Evolutionary conservation across 2,113 vertebrate genomes (phyloP), one percentile per base, ranked within the genome.

Genomic region (Heterotis niloticus): DNA sequence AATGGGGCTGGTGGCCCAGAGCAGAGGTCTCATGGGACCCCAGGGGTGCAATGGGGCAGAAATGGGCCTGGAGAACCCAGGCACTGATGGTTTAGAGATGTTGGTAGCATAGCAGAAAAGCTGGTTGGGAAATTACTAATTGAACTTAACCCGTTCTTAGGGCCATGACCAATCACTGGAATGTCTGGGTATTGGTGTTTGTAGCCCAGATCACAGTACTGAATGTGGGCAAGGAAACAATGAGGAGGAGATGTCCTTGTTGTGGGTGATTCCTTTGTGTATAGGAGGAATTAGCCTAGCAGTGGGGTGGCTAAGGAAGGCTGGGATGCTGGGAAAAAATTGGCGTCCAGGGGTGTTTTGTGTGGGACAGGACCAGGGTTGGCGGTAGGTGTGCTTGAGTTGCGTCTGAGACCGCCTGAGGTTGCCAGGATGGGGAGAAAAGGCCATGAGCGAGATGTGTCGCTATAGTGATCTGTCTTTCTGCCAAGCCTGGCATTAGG

Each of bases 401-500:
- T 44, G 34, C 34, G 7, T 44, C 34, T 11, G 65, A 18, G 56
- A 60, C 65, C 23, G 52, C 7, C 16, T 59, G 54, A 62, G 54
- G 18, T 60, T 59, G 77, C 23, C 51, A 64, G 16, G 60, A 77
- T 77, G 77, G 52, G 66, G 16, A 57, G 64, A 64, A 24, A 66
- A 7, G 77, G 28, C 0, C 23, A 70, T 57, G 56, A 56, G 52
- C 52, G 60, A 78, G 34, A 64, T 83, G 81, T 81, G 80, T 75
- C 66, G 85, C 87, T 80, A 87, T 84, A 80, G 87, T 79, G 81
- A 83, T 87, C 83, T 83, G 84, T 89, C 87, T 90, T 89, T 85
- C 86, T 82, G 82, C 85, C 89, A 89, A 80, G 81, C 83, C 76
- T 80, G 65, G 17, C 28, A 52, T 68, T 72, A 52, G 20, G 44